Conservation (phyloP, 2,113 vertebrate genomes). For the Calidris pygmaea region DNA sequence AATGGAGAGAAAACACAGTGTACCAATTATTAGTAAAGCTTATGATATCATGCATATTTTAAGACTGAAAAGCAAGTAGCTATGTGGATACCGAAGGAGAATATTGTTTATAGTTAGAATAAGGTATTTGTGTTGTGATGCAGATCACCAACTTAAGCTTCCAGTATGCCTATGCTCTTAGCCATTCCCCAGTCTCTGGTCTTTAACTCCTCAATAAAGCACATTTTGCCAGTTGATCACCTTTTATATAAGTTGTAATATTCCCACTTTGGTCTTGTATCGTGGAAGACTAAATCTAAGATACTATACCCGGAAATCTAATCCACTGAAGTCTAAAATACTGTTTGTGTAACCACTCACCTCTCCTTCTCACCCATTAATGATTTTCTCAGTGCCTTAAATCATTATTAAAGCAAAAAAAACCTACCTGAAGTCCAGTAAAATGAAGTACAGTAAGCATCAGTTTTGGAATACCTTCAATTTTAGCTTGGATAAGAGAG, state of each 20-base stretch:
- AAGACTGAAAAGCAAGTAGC: neutral
- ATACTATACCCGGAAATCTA: neutral
- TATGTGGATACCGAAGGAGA: neutral
- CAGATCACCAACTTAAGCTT: neutral
- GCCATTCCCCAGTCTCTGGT: neutral
- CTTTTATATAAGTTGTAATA: neutral
- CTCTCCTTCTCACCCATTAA: neutral
- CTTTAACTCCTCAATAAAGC: neutral
- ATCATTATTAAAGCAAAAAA: neutral
- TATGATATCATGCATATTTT: neutral
- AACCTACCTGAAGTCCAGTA: neutral
- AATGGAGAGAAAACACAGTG: neutral
- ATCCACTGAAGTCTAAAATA: neutral
- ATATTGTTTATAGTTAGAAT: neutral
- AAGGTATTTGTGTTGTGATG: neutral
- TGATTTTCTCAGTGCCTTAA: neutral
- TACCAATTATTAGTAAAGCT: neutral
- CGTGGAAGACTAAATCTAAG: neutral
- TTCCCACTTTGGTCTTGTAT: neutral
- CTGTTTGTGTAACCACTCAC: neutral
- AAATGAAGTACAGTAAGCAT: neutral
- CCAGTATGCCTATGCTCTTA: rapidly evolving
- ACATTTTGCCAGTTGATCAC: neutral
- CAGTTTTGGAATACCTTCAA: neutral
- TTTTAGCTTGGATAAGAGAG: neutral